Percentiles rank a stretch among this genome's conserved stretches.
These are phyloP conservation scores for Bergia sp. DNA, from an alignment of 92 coral and sea anemone genomes.

Conservation along the genomic window DNA sequence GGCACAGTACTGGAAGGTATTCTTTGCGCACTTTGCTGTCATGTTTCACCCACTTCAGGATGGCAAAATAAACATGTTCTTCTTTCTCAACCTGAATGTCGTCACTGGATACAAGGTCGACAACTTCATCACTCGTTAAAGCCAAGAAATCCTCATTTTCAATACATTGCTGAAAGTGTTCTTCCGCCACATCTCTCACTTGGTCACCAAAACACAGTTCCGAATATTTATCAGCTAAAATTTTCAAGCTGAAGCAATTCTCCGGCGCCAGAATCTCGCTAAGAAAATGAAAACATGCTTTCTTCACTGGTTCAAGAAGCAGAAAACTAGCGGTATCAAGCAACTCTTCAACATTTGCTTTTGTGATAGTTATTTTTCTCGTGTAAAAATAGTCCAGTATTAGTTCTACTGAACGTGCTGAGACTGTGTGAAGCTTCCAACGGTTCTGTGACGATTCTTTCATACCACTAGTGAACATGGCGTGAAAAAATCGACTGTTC, in stretches of 20 bases:
- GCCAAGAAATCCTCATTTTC: slow-evolving; percentile 44
- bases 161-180: slow-evolving; percentile 36
- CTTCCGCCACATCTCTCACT: slow-evolving; percentile 40
- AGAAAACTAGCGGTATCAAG: slow-evolving; percentile 42
- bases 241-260: slow-evolving; percentile 41
- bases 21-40: slow-evolving; percentile 38
- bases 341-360: slow-evolving; percentile 36
- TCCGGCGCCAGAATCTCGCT: slow-evolving; percentile 47
- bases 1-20: slow-evolving; percentile 35
- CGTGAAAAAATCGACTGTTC: slow-evolving; percentile 45
- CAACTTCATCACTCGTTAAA: slow-evolving; percentile 26
- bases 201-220: slow-evolving; percentile 40
- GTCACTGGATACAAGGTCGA: slow-evolving; percentile 40
- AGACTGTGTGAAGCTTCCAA: slow-evolving; percentile 42
- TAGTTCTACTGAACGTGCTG: slow-evolving; percentile 42
- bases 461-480: slow-evolving; percentile 45
- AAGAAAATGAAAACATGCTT: slow-evolving; percentile 44
- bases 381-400: slow-evolving; percentile 42
- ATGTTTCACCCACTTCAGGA: slow-evolving; percentile 48
- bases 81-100: slow-evolving; percentile 50
- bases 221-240: slow-evolving; percentile 43
- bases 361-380: slow-evolving; percentile 20
- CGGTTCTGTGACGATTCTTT: slow-evolving; percentile 42
- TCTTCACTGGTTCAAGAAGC: slow-evolving; percentile 34
- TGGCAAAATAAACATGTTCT: slow-evolving; percentile 44